Percentiles rank a stretch among this genome's conserved stretches.
phyloP scores from a whole-genome alignment of 2,113 vertebrate genomes.

The Corydoras sp. region DNA sequence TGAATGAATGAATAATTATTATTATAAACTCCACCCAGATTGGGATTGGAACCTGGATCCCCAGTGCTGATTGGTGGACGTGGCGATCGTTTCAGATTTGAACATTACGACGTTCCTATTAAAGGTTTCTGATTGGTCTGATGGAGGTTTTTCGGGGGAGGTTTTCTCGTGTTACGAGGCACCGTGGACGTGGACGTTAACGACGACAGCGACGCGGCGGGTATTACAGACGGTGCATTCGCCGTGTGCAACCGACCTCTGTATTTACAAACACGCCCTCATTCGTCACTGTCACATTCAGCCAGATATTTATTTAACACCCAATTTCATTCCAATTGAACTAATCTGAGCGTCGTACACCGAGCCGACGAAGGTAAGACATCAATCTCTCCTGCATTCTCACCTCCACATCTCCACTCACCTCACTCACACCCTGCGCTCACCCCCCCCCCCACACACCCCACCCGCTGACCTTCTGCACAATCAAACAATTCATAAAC shows the following conservation, averaged over 20 bases:
- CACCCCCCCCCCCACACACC: constrained; percentile 5
- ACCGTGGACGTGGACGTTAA: constrained; percentile 3
- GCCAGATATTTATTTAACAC: constrained; percentile 59
- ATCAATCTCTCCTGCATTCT: constrained; percentile 48
- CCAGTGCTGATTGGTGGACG: too few relatives aligned
- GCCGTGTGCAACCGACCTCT: constrained; percentile 41
- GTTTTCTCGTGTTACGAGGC: too few relatives aligned
- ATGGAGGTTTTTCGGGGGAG: too few relatives aligned
- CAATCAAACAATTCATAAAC: constrained; percentile 41
- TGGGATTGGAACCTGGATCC: too few relatives aligned
- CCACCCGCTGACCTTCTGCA: constrained; percentile 41
- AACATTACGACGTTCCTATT: too few relatives aligned
- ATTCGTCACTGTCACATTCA: constrained; percentile 55
- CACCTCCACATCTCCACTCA: constrained; percentile 43
- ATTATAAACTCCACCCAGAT: too few relatives aligned
- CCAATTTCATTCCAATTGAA: constrained; percentile 59
- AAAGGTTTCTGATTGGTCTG: too few relatives aligned
- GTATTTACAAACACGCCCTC: constrained; percentile 44
- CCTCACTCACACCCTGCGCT: constrained; percentile 38
- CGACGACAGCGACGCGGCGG: constrained; percentile 30
- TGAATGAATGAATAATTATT: too few relatives aligned
- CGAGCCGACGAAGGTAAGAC: constrained; percentile 53
- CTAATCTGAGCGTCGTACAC: constrained; percentile 53
- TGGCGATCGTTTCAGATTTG: too few relatives aligned
- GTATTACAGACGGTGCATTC: constrained; percentile 36